Conservation (phyloP, 2,888 invertebrate species). For the Callyntrura guangdongensis region DNA sequence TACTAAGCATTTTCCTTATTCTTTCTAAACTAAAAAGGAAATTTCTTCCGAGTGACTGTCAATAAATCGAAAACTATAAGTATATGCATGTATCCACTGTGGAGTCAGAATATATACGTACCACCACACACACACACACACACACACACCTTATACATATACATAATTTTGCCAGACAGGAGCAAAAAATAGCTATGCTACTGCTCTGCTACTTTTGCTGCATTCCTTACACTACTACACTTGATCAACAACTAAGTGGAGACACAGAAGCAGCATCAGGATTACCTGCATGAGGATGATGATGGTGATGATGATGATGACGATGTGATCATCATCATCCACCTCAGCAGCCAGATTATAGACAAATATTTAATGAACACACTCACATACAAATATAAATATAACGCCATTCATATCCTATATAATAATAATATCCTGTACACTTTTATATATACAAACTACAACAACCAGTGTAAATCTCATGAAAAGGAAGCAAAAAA, state of each 20-base stretch:
- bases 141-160: not conserved
- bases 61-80: not conserved
- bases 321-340: constrained; percentile 18
- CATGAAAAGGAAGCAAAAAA: constrained; percentile 41
- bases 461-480: not conserved
- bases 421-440: not conserved
- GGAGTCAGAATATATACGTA: not conserved
- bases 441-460: constrained; percentile 20
- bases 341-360: constrained; percentile 57
- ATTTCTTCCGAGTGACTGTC: constrained; percentile 43
- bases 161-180: constrained; percentile 2
- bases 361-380: constrained; percentile 78
- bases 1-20: constrained; percentile 50
- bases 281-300: constrained; percentile 64
- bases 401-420: no score
- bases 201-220: not conserved
- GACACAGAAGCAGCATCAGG: constrained; percentile 56
- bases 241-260: constrained; percentile 70
- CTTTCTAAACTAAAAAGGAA: constrained; percentile 41
- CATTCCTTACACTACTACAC: constrained; percentile 66
- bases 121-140: not conserved
- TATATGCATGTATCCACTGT: not conserved
- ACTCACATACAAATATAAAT: constrained; percentile 49
- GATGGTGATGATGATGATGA: constrained; percentile 14
- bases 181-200: constrained; percentile 8